phyloP scores from a whole-genome alignment of 2,797 vertebrate genomes.

The Lepilemur septentrionalis region DNA sequence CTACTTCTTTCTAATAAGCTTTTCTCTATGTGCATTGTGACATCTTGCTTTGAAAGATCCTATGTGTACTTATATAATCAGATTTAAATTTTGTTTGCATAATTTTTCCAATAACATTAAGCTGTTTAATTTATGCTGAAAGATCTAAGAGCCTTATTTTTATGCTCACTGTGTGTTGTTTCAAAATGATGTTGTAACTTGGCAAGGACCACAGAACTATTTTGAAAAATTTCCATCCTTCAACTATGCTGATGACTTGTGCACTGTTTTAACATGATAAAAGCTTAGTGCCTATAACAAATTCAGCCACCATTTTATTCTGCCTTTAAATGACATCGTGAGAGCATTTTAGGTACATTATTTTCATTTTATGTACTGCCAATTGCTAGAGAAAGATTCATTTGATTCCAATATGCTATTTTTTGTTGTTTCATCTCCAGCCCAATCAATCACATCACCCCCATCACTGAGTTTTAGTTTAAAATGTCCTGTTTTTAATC shows the following conservation, averaged over 20 bases:
- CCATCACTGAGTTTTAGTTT: constrained; percentile 50
- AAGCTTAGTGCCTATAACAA: constrained; percentile 56
- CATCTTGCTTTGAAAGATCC: constrained; percentile 66
- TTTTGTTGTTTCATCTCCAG: constrained; percentile 63
- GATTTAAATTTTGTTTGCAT: constrained; percentile 78
- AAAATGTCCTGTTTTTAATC: constrained; percentile 60
- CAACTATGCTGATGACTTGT: constrained; percentile 63
- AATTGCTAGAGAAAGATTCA: constrained; percentile 61
- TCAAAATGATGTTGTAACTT: constrained; percentile 72
- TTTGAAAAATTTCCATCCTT: constrained; percentile 71
- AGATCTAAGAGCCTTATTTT: constrained; percentile 72
- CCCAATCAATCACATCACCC: constrained; percentile 56
- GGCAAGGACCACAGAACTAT: constrained; percentile 66
- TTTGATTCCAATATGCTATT: constrained; percentile 67
- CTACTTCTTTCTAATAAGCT: constrained; percentile 36
- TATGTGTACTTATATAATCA: constrained; percentile 69
- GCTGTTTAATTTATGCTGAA: constrained; percentile 77
- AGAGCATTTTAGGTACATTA: constrained; percentile 69
- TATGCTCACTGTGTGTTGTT: constrained; percentile 70
- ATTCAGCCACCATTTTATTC: constrained; percentile 73
- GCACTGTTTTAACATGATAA: constrained; percentile 73
- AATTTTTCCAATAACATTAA: constrained; percentile 73
- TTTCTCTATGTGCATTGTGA: constrained; percentile 16
- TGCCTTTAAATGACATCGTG: constrained; percentile 67
- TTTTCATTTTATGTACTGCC: constrained; percentile 69